phyloP scores from a whole-genome alignment of 2,888 invertebrate species.

The Orthosia incerta region DNA sequence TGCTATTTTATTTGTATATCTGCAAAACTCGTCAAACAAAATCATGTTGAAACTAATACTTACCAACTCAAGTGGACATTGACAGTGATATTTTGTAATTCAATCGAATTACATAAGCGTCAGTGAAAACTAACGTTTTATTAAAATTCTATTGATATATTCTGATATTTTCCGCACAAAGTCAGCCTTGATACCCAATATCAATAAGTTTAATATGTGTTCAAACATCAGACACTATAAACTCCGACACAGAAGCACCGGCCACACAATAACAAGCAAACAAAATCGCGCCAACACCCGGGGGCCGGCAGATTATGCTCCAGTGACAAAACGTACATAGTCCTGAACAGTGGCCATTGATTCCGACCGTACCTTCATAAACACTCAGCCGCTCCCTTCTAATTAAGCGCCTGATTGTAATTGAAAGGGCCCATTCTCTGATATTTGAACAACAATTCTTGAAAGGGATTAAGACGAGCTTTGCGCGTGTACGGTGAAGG shows the following conservation, averaged over 20 bases:
- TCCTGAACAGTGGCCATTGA: conserved; percentile 75
- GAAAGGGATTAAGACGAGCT: conserved; percentile 67
- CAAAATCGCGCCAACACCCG: conserved; percentile 54
- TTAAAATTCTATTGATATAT: neutral
- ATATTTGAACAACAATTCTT: conserved; percentile 80
- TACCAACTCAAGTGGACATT: neutral
- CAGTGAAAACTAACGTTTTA: neutral
- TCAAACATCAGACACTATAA: conserved; percentile 2
- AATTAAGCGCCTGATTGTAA: conserved; percentile 81
- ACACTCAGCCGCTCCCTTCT: conserved; percentile 74
- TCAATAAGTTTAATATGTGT: neutral
- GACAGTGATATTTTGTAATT: no score
- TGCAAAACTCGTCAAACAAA: neutral
- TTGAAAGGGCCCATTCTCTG: conserved; percentile 79
- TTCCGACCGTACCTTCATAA: conserved; percentile 74
- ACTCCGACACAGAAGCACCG: conserved; percentile 3
- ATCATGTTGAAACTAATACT: neutral
- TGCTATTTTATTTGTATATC: neutral
- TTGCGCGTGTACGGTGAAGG: conserved; percentile 55
- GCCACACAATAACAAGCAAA: conserved; percentile 38
- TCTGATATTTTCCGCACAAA: no score
- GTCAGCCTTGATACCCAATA: neutral
- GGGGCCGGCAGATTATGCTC: conserved; percentile 65
- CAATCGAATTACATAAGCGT: neutral
- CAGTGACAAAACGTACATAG: conserved; percentile 66